phyloP scores from a whole-genome alignment of 2,113 vertebrate genomes.

The Alces alces region DNA sequence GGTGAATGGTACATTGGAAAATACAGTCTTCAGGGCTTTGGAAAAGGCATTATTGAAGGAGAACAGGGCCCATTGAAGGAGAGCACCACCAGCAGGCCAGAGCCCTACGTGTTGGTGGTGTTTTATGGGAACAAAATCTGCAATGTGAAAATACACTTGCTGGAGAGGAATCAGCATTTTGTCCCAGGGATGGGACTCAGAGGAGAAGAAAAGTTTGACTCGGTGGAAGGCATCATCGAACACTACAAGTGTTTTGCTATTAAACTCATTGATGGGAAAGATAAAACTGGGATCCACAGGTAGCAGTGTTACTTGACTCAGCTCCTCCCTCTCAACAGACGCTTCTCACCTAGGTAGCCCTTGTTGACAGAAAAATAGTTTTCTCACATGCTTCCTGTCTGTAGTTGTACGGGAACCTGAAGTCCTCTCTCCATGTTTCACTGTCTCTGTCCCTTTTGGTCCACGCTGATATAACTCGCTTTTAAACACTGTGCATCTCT shows the following conservation, averaged over 20 bases:
- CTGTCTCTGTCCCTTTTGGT: neutral
- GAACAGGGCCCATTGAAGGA: neutral
- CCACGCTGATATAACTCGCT: neutral
- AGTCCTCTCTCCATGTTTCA: neutral
- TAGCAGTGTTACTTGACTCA: constrained; percentile 84
- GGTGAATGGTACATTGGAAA: neutral
- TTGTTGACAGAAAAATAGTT: neutral
- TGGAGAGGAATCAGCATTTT: constrained; percentile 81
- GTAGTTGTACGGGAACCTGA: neutral
- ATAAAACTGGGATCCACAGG: constrained; percentile 62
- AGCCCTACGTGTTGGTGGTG: constrained; percentile 89
- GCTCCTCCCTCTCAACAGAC: constrained; percentile 67
- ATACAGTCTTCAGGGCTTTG: neutral
- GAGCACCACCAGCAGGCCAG: constrained; percentile 55
- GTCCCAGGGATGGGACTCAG: constrained; percentile 86
- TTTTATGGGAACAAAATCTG: constrained; percentile 87
- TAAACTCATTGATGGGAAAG: constrained; percentile 85
- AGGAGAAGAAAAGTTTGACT: constrained; percentile 86
- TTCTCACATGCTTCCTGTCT: neutral
- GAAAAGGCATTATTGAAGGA: neutral
- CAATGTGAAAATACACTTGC: constrained; percentile 91
- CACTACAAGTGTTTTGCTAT: constrained; percentile 88
- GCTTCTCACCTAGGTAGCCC: neutral
- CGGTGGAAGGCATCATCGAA: constrained; percentile 89
- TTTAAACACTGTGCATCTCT: neutral